Percentiles rank a stretch among this genome's conserved stretches.
Conservation (phyloP, 2,888 invertebrate species). For the Timandra comae region DNA sequence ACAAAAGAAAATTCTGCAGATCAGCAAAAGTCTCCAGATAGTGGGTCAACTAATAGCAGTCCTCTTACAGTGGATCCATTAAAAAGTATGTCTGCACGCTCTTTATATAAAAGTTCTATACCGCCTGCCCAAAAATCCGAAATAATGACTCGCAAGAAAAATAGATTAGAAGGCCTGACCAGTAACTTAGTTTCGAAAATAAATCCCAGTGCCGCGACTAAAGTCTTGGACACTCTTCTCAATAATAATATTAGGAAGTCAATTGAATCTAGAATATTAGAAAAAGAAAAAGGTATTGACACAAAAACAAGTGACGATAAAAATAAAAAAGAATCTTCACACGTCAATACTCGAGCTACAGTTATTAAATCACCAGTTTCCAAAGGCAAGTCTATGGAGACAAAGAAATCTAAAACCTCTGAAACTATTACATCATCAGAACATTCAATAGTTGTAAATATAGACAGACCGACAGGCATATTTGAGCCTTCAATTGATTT, state of each 20-base stretch:
- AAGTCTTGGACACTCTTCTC: constrained; percentile 68
- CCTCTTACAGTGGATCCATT: constrained; percentile 47
- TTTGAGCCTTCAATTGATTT: constrained; percentile 83
- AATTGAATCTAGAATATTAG: constrained; percentile 67
- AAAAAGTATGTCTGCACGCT: constrained; percentile 69
- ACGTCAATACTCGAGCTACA: constrained; percentile 71
- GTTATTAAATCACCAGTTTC: constrained; percentile 77
- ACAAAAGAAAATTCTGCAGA: constrained; percentile 7
- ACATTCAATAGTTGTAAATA: constrained; percentile 52
- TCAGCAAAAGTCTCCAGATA: constrained; percentile 26
- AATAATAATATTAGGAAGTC: constrained; percentile 71
- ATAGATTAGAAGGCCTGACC: constrained; percentile 78
- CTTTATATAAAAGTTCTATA: constrained; percentile 65
- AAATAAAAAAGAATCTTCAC: constrained; percentile 52
- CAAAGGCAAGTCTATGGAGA: constrained; percentile 65
- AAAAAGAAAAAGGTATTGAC: constrained; percentile 54
- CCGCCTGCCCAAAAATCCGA: constrained; percentile 72
- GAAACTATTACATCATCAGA: constrained; percentile 31
- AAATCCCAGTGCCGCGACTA: constrained; percentile 70
- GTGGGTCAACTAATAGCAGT: constrained; percentile 31
- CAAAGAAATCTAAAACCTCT: constrained; percentile 55
- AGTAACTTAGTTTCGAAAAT: constrained; percentile 79
- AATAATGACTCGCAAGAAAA: constrained; percentile 79
- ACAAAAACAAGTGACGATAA: constrained; percentile 47
- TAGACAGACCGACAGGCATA: constrained; percentile 80